These are phyloP conservation scores for Holocentrus rufus DNA, from an alignment of 2,797 vertebrate genomes.

Conservation along the genomic window DNA sequence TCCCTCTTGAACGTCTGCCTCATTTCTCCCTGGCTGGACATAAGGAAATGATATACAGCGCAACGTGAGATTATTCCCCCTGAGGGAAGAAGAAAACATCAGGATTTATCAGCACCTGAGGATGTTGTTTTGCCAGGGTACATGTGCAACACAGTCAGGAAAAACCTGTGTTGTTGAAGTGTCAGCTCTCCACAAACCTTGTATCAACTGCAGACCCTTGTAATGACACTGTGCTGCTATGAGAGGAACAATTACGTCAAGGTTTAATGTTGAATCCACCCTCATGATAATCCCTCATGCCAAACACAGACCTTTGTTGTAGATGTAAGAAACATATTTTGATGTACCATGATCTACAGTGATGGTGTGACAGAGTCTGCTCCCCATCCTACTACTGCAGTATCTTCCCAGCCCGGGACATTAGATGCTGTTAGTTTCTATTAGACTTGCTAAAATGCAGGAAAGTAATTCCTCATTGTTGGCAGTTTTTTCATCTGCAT, in stretches of 20 bases:
- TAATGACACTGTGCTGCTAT: too few species aligned
- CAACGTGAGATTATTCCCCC: slow-evolving; percentile 30
- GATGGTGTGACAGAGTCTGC: neutral
- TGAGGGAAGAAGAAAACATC: slow-evolving; percentile 29
- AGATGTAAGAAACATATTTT: neutral
- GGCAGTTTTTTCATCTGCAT: neutral
- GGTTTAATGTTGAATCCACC: neutral
- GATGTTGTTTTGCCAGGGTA: neutral
- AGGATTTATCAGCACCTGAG: slow-evolving; percentile 22
- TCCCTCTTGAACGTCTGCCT: slow-evolving; percentile 9
- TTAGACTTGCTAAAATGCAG: neutral
- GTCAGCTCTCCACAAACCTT: neutral
- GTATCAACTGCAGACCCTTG: neutral
- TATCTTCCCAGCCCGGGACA: neutral
- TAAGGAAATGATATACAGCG: slow-evolving; percentile 47
- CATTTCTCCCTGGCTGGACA: neutral
- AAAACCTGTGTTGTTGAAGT: neutral
- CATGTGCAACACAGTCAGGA: slow-evolving; percentile 9
- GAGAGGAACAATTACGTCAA: neutral
- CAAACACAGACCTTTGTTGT: too few species aligned
- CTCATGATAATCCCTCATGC: neutral
- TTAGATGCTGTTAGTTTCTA: slow-evolving; percentile 15
- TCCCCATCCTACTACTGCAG: too few species aligned
- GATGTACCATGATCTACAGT: neutral
- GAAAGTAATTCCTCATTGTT: slow-evolving; percentile 1